Evolutionary conservation across 2,113 vertebrate genomes (phyloP), one percentile per base, ranked within the genome.

Genomic region (Halichoerus grypus): DNA sequence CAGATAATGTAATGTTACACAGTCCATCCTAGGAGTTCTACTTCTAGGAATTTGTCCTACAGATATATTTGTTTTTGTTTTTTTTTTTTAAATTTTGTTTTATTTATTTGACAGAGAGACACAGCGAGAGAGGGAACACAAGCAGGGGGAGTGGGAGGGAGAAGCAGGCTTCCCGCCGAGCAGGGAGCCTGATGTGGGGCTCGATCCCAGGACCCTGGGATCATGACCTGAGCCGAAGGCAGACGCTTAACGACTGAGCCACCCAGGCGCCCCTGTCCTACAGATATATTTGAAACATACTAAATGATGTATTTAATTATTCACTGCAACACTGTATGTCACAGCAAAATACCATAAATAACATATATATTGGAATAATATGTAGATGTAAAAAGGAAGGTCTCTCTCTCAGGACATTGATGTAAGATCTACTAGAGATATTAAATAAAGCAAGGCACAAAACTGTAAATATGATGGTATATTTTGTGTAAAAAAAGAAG

Each of bases 381-480:
- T 19, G 14, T 28, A 95, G 92, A 53, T 82, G 12, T 53, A 57
- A 72, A 97, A 88, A 88, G 46, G 24, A 83, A 91, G 19, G 26
- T 87, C 36, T 57, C 18, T 57, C 18, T 84, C 72, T 59, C 39
- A 67, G 94, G n/a, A n/a, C 26, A 53, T 0, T 67, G 36, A 71
- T 46, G 24, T 39, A 36, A 96, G n/a, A 51, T 51, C 15, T 46
- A 79, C 22, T 77, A 55, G 42, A 53, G 46, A 91, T 5, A 67
- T 13, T 80, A 84, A 72, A 39, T 81, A 92, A 93, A 61, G 3
- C 36, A 94, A 91, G 24, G 49, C 61, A 85, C 13, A 95, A 91
- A 80, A 88, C 8, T 93, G 0, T 81, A 84, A 97, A 57, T 31
- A 84, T 28, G 3, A 82, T 36, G 63, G 26, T 8, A 31, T 55